Evolutionary conservation across 1,140 invertebrate genomes (phyloP).

Genomic region (Drosophila subpulchrella): DNA sequence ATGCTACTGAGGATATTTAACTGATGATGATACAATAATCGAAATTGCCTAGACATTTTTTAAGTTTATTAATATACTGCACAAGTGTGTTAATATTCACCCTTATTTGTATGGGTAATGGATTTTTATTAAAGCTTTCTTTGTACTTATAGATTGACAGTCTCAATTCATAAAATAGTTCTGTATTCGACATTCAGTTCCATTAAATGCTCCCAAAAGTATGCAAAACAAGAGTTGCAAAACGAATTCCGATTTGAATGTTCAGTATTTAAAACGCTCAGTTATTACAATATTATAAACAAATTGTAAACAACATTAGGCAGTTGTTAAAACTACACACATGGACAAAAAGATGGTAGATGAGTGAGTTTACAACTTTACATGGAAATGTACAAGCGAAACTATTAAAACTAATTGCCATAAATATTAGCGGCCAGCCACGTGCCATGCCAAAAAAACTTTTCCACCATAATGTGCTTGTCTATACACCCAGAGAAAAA

Average conservation of each 20-base stretch:
- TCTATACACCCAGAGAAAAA: background rate
- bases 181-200: background rate
- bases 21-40: background rate
- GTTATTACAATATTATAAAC: conserved; percentile 50
- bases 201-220: conserved; percentile 14
- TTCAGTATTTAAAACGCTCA: conserved; percentile 20
- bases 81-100: too few species aligned
- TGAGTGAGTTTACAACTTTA: conserved; percentile 62
- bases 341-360: conserved; percentile 7
- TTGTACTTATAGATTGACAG: background rate
- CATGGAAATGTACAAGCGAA: conserved; percentile 73
- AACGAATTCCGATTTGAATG: background rate
- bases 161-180: background rate
- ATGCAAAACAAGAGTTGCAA: conserved; percentile 2
- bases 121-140: too few species aligned
- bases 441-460: conserved; percentile 62
- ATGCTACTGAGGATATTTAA: conserved; percentile 5
- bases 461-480: conserved; percentile 37
- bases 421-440: conserved; percentile 78
- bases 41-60: background rate
- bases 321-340: conserved; percentile 56
- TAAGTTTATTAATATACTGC: background rate
- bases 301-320: conserved; percentile 73
- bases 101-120: too few species aligned
- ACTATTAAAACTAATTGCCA: conserved; percentile 82